Evolutionary conservation across 2,113 vertebrate species (phyloP).

Genomic region (Rhinoderma darwinii): DNA sequence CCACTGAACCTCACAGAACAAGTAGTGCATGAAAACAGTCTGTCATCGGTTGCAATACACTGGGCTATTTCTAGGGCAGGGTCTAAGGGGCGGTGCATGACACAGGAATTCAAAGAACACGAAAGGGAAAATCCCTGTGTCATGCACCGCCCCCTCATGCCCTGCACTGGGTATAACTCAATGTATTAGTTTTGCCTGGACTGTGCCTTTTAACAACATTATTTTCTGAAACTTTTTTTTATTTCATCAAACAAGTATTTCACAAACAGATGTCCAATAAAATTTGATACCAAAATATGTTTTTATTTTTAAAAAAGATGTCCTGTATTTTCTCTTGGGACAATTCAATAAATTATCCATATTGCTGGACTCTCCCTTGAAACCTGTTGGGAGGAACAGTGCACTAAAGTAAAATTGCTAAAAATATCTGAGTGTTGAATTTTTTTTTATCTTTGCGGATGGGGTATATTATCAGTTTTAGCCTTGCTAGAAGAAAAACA

Average conservation of each 20-base stretch:
- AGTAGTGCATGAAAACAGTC: too few relatives aligned
- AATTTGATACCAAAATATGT: slow-evolving; percentile 9
- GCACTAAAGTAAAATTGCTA: neutral
- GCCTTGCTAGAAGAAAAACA: neutral
- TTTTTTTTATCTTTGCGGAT: neutral
- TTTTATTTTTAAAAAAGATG: neutral
- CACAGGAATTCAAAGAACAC: too few relatives aligned
- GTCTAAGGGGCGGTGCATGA: too few relatives aligned
- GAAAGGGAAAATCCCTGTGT: too few relatives aligned
- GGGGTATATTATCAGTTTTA: neutral
- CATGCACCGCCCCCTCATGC: too few relatives aligned
- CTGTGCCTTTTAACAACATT: neutral
- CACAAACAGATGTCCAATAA: slow-evolving; percentile 21
- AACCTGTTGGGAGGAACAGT: neutral
- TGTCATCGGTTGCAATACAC: too few relatives aligned
- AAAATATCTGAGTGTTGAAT: neutral
- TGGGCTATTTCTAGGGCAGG: too few relatives aligned
- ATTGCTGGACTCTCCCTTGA: neutral
- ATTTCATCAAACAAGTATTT: neutral
- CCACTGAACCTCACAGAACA: too few relatives aligned
- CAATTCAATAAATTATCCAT: neutral
- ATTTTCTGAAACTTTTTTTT: neutral
- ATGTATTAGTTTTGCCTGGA: too few relatives aligned
- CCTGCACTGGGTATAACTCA: too few relatives aligned
- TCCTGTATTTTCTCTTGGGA: neutral